Percentiles rank a stretch among this genome's conserved stretches.
Conservation (phyloP, 2,113 vertebrate species). For the Furnarius figulus region DNA sequence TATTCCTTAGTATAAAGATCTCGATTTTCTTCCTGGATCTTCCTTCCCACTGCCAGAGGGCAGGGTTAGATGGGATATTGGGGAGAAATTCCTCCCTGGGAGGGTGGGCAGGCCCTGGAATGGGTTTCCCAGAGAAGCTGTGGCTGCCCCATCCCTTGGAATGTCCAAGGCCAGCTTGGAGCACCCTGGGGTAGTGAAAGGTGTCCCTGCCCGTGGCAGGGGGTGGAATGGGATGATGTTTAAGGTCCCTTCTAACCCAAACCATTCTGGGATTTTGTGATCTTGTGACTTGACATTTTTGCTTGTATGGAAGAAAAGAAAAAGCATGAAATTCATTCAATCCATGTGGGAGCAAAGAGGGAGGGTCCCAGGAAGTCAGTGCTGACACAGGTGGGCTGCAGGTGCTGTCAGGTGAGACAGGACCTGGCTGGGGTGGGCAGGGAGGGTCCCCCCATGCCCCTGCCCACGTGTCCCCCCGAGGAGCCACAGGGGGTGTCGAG, state of each 20-base stretch:
- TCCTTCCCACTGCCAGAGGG: not conserved
- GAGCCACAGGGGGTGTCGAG: no score
- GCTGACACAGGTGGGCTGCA: no score
- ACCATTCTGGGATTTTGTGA: not conserved
- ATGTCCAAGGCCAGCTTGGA: not conserved
- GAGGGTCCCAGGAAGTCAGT: not conserved
- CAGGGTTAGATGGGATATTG: not conserved
- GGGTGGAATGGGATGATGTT: not conserved
- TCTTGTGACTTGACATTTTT: not conserved
- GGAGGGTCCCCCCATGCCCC: no score
- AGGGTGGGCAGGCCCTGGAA: not conserved
- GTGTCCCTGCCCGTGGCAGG: not conserved
- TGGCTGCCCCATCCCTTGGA: not conserved
- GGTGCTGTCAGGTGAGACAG: no score
- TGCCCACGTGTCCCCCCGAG: not conserved
- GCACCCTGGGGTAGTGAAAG: accelerated
- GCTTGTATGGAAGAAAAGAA: not conserved
- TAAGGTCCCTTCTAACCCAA: not conserved
- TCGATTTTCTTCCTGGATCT: not conserved
- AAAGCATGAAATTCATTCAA: not conserved
- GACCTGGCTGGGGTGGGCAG: no score
- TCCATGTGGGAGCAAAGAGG: not conserved
- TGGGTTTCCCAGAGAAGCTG: not conserved
- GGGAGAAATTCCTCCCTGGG: not conserved
- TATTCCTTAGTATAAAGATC: not conserved